Percentiles rank a stretch among this genome's conserved stretches.
These are phyloP conservation scores for Peromyscus maniculatus DNA, from an alignment of 2,113 vertebrate species.

Conservation along the genomic window DNA sequence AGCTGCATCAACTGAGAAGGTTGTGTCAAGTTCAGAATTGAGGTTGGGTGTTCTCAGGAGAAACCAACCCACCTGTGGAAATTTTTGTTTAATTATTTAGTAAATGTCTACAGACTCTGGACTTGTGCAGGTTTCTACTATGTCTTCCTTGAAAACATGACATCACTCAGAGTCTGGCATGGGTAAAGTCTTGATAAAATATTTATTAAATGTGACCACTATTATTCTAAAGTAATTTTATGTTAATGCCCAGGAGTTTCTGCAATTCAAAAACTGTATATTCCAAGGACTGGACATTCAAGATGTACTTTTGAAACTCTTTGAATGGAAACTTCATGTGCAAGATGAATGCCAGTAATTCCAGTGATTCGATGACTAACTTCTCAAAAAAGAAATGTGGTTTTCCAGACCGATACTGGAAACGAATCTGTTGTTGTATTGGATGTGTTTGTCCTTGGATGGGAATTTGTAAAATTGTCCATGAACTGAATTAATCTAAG, in stretches of 20 bases:
- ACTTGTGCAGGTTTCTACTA: neutral
- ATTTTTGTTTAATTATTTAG: neutral
- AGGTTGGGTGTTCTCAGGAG: neutral
- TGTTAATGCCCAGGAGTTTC: neutral
- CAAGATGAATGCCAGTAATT: neutral
- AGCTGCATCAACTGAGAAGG: neutral
- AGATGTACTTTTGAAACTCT: slow-evolving; percentile 34
- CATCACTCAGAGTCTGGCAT: neutral
- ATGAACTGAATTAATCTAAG: neutral
- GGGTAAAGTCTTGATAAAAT: neutral
- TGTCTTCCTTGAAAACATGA: neutral
- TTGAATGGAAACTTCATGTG: neutral
- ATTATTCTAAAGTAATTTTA: slow-evolving; percentile 14
- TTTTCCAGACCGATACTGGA: neutral
- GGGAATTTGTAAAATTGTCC: neutral
- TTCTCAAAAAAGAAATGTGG: slow-evolving; percentile 10
- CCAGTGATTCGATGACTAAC: neutral
- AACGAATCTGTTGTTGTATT: neutral
- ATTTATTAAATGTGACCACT: neutral
- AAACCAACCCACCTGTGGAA: neutral
- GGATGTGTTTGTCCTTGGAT: neutral
- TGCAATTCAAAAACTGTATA: neutral
- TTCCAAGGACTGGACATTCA: neutral
- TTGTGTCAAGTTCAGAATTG: neutral
- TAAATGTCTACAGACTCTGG: neutral